Conservation (phyloP, 2,888 invertebrate genomes). For the Mamestra brassicae region DNA sequence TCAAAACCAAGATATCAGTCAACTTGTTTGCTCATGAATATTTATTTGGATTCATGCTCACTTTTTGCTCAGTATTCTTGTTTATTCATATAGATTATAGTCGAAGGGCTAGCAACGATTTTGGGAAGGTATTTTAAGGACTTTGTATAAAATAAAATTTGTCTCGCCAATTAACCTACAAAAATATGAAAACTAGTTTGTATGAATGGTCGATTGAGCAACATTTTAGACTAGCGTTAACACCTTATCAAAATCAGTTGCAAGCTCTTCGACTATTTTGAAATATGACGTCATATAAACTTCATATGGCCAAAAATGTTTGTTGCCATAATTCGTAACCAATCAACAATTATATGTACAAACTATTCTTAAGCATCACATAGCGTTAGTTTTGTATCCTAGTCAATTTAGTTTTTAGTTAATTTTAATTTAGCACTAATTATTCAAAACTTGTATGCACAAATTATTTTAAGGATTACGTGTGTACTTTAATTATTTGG, state of each 20-base stretch:
- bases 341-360: slow-evolving; percentile 70
- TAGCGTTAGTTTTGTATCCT: slow-evolving; percentile 70
- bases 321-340: slow-evolving; percentile 53
- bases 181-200: too few relatives aligned
- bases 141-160: background rate
- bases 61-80: slow-evolving; percentile 36
- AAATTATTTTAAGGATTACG: slow-evolving; percentile 58
- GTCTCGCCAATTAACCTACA: too few relatives aligned
- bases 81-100: background rate
- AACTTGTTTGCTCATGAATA: slow-evolving; percentile 11
- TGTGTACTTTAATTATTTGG: slow-evolving; percentile 45
- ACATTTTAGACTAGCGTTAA: background rate
- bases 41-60: slow-evolving; percentile 23
- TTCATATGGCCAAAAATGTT: slow-evolving; percentile 31
- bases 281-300: slow-evolving; percentile 13
- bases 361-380: slow-evolving; percentile 69
- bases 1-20: background rate
- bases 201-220: background rate
- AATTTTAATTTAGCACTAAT: slow-evolving; percentile 62
- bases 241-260: background rate
- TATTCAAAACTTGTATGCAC: slow-evolving; percentile 58
- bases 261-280: slow-evolving; percentile 16
- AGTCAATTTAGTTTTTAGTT: slow-evolving; percentile 73
- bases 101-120: background rate
- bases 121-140: background rate